Base-by-base conservation (phyloP, 2,888 invertebrate genomes). In the Ophion costatus region DNA sequence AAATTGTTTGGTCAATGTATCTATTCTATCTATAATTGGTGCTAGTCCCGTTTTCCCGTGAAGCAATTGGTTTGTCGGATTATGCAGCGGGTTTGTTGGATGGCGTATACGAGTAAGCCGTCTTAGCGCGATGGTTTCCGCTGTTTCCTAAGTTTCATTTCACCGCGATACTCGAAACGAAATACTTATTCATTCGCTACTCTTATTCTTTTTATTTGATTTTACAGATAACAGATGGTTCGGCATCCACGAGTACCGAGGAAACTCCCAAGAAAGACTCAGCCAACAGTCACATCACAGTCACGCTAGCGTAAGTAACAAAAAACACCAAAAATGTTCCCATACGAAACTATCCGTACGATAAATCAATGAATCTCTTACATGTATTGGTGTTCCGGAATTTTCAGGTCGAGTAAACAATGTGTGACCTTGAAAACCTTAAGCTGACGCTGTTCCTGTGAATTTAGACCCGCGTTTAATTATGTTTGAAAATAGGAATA, bases 221-320 rank as follows among this genome's bases (percentile, higher is more conserved):
- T 42, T 76, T 17, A 42, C 90, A 93, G 93, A 92, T 92, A 89
- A 92, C 89, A 84, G 93, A 93, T 80, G 88, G 87, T 91, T 90
- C 90, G 70, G 95, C 95, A 90, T 94, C 94, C 87, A 94, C 94
- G 85, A 94, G 94, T 87, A 93, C 94, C 92, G 91, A 94, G 91
- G 91, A 93, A 92, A 90, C 89, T 82, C 88, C 93, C 90, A 90
- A 91, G 84, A 92, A 92, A 89, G 92, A 93, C 88, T 90, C 91
- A 81, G 90, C 93, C 81, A 92, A 89, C 89, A 92, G 91, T 89
- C 92, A 93, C 88, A 93, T 93, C 86, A 93, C 92, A 84, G 93
- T 93, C 88, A 93, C 93, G 57, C 89, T 93, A 85, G 91, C 87
- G 69, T 78, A 45, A 69, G 78, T 69, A 45, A 14, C 1, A 45